These are phyloP conservation scores for Arenaria interpres DNA, from an alignment of 2,113 vertebrate genomes.

Conservation along the genomic window DNA sequence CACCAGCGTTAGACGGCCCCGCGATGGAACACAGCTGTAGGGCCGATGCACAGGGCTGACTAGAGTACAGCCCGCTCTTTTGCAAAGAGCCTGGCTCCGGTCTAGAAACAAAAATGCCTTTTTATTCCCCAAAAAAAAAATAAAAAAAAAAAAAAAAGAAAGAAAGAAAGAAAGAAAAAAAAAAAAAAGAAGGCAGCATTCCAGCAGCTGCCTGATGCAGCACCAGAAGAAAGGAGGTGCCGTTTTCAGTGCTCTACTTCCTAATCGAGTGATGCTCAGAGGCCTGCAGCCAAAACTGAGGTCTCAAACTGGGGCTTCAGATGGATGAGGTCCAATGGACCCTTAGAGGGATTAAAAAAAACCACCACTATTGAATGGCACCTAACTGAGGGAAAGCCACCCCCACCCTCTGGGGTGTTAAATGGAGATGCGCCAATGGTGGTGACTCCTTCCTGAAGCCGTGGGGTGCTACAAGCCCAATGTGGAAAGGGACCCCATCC, in stretches of 20 bases:
- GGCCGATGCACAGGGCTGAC: neutral
- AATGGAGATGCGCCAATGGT: neutral
- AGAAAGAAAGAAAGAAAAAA: no score
- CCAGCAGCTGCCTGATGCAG: neutral
- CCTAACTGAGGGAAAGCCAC: neutral
- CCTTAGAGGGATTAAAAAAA: neutral
- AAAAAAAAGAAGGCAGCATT: neutral
- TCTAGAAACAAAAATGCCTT: neutral
- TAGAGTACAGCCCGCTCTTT: slow-evolving; percentile 8
- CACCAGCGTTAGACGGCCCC: neutral
- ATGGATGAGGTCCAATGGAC: neutral
- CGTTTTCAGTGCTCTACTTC: accelerated
- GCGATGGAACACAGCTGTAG: neutral
- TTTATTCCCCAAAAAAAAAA: neutral
- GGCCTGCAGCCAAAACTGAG: neutral
- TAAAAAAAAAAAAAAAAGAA: neutral
- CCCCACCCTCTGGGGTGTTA: neutral
- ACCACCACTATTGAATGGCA: neutral
- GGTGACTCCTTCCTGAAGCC: neutral
- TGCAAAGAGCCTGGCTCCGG: neutral
- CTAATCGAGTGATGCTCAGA: accelerated
- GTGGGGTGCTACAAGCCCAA: neutral
- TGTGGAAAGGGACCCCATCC: neutral
- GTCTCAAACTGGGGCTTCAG: neutral
- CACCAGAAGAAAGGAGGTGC: neutral